phyloP scores from a whole-genome alignment of 2,888 invertebrate genomes.

The Neoaliturus tenellus region DNA sequence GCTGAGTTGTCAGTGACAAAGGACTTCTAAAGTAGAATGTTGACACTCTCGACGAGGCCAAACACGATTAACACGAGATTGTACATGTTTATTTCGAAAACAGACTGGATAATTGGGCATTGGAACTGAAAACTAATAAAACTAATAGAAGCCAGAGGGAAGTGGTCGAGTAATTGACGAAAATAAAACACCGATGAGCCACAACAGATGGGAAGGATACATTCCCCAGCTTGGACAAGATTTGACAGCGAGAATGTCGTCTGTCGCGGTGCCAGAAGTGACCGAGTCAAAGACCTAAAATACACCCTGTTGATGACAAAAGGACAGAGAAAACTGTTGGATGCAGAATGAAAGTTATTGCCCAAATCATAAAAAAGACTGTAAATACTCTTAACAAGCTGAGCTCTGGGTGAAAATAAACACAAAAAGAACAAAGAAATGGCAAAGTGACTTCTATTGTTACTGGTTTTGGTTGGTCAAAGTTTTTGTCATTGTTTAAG shows the following conservation, averaged over 20 bases:
- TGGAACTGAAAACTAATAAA: neutral
- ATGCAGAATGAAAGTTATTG: neutral
- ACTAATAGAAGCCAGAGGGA: neutral
- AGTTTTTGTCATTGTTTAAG: neutral
- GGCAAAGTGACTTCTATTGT: neutral
- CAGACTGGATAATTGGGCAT: neutral
- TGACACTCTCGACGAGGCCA: neutral
- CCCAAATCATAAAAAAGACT: neutral
- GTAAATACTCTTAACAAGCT: constrained; percentile 12
- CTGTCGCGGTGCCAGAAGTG: neutral
- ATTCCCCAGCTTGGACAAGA: neutral
- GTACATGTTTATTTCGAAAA: neutral
- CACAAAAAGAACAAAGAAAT: constrained; percentile 1
- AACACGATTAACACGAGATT: neutral
- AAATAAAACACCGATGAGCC: neutral
- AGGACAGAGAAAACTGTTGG: neutral
- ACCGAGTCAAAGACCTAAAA: neutral
- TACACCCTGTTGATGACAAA: neutral
- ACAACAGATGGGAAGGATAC: constrained; percentile 5
- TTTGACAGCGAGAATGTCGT: neutral
- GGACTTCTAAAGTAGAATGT: too few relatives aligned
- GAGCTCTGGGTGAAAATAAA: neutral
- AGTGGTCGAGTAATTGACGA: neutral
- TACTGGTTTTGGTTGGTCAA: neutral
- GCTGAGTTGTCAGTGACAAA: too few relatives aligned